Base-by-base conservation (phyloP, 2,797 vertebrate species). In the Eleutherodactylus coqui region DNA sequence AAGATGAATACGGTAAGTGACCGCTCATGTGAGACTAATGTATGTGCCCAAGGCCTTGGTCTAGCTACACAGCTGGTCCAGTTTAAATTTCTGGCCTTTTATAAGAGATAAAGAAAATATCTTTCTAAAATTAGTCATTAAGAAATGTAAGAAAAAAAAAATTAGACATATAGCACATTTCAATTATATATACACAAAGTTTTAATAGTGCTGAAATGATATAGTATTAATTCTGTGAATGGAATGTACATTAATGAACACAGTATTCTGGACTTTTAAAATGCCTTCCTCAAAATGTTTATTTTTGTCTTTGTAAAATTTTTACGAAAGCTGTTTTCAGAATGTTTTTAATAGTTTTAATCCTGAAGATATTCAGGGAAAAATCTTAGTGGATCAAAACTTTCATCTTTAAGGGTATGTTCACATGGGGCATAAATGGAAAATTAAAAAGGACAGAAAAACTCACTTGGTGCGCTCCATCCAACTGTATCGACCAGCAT, bases 11-110 rank as follows among this genome's bases (percentile, higher is more conserved):
- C 47, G 53, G 32, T 84, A 84, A 64, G 55, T 43, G 75, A 78
- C 47, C 51, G 64, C 36, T 85, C 75, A 85, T 85, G 83, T 85
- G 83, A 79, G 62, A 85, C 45, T 69, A 78, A 53, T 79, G n/a
- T 58, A 49, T 21, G 32, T 69, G 75, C 83, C 83, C 67, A 34
- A 38, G 32, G 75, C 75, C 36, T 85, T 45, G 75, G 62, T 55
- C 47, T 41, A 78, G 64, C 75, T 36, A 85, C 75, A 79, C 83
- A 85, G 83, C 83, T 85, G 83, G 83, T 85, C 45, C 75, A 72
- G 60, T 27, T 55, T 85, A 49, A 21, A 78, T 70, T 85, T 85
- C 34, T 55, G 58, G 49, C 34, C 16, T 55, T 79, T 70, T n/a
- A 27, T 53, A 70, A 70, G 34, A 77, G 7, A 64, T 77, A n/a